phyloP scores from a whole-genome alignment of 2,113 vertebrate genomes.

The Hiodon tergisus region DNA sequence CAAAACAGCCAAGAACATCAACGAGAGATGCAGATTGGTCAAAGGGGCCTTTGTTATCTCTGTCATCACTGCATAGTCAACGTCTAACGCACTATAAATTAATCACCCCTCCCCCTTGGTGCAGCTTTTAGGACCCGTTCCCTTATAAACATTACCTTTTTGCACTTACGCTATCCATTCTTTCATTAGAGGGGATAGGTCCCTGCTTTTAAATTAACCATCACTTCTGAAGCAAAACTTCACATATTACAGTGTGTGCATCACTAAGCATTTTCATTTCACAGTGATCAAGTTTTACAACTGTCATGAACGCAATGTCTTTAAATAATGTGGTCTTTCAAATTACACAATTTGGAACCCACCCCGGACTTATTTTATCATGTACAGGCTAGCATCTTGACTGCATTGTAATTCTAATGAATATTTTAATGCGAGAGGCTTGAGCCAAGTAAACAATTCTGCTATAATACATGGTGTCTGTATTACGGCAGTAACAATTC shows the following conservation, averaged over 20 bases:
- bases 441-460: constrained; percentile 4
- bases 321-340: constrained; percentile 15
- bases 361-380: background rate
- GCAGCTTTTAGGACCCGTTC: too few species aligned
- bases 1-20: background rate
- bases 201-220: constrained; percentile 39
- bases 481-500: background rate
- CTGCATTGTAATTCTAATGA: background rate
- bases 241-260: constrained; percentile 36
- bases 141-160: too few species aligned
- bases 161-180: background rate
- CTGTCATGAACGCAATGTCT: constrained; percentile 19
- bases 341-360: background rate
- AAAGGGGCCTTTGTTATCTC: too few species aligned
- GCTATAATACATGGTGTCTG: background rate
- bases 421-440: background rate
- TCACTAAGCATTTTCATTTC: constrained; percentile 60
- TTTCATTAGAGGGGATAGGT: background rate
- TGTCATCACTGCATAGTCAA: too few species aligned
- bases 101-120: too few species aligned
- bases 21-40: too few species aligned
- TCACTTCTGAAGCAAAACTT: constrained; percentile 22
- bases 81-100: too few species aligned
- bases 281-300: constrained; percentile 55
- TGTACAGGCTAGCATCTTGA: background rate